Evolutionary conservation across 53 echinoderm and acorn worm species (phyloP), one percentile per base, ranked within the genome.

Genomic region (Glandiceps talaboti): DNA sequence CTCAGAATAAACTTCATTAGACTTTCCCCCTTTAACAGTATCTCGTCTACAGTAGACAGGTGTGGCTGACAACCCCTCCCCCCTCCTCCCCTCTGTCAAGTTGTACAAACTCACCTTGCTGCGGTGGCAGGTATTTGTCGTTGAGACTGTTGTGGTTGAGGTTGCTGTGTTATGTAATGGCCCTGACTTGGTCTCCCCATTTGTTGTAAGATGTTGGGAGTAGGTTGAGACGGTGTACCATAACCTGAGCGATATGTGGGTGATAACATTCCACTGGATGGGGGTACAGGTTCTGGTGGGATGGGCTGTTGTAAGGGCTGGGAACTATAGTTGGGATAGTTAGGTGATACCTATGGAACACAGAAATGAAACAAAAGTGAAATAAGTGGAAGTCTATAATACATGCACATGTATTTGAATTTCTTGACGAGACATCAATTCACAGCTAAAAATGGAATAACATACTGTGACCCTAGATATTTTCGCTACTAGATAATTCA

Each of bases 11-110:
- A n/a, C n/a, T n/a, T n/a, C n/a, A n/a, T n/a, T n/a, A n/a, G n/a
- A n/a, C n/a, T n/a, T n/a, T n/a, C n/a, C n/a, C n/a, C n/a, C n/a
- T 14, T 73, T 14, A 14, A 73, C 73, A 14, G 14, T 73, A 14
- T 73, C 14, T 26, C 14, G 26, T 14, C 73, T 73, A 14, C 73
- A 73, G 14, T 73, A 26, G 14, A 26, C 26, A 84, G 74, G 84
- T 84, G 79, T 26, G 84, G 84, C 84, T 84, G 84, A 79, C 1
- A 74, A 33, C 79, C 79, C n/a, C 74, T 79, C 14, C 74, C 32
- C 84, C 31, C 79, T 78, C 79, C 79, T 74, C 31, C 74, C 20
- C 79, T 73, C 79, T 84, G 84, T 32, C 79, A 75, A 30, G 84
- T 74, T 33, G 79, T 84, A 33, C 78, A 74, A 30, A 76, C 80